Evolutionary conservation across 2,113 vertebrate species (phyloP).

Genomic region (Dendrocopos noguchii): DNA sequence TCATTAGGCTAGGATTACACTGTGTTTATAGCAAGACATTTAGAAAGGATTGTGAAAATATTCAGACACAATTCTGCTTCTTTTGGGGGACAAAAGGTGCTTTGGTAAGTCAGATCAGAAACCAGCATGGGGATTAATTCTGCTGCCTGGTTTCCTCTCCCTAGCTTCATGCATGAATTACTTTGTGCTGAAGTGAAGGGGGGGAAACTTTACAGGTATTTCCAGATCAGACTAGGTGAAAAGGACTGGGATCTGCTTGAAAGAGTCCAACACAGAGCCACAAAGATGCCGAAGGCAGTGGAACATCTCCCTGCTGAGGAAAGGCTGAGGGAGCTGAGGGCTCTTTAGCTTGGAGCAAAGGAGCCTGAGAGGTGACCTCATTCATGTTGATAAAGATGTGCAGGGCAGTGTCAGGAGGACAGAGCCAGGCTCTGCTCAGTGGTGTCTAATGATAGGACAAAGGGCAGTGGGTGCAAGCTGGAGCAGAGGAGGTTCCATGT

Average conservation of each 20-base stretch:
- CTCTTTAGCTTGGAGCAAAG: too few relatives aligned
- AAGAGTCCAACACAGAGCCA: too few relatives aligned
- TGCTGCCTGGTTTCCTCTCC: rapidly evolving
- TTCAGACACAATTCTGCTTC: neutral
- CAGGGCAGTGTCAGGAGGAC: too few relatives aligned
- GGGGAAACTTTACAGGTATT: neutral
- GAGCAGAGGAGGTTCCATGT: too few relatives aligned
- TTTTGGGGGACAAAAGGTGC: neutral
- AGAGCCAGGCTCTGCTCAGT: too few relatives aligned
- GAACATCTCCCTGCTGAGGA: too few relatives aligned
- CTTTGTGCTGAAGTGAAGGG: neutral
- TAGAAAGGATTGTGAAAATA: neutral
- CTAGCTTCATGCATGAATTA: neutral
- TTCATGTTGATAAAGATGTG: too few relatives aligned
- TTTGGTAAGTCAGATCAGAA: neutral
- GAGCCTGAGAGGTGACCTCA: too few relatives aligned
- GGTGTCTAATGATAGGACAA: too few relatives aligned
- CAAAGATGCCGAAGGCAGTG: too few relatives aligned
- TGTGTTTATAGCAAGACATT: neutral
- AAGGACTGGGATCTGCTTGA: neutral
- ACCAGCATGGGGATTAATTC: neutral
- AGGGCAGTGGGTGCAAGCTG: too few relatives aligned
- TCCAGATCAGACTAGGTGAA: neutral
- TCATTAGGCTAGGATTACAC: neutral
- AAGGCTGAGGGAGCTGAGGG: too few relatives aligned